phyloP scores from a whole-genome alignment of 1,140 invertebrate genomes.

The Subanguina moxae region DNA sequence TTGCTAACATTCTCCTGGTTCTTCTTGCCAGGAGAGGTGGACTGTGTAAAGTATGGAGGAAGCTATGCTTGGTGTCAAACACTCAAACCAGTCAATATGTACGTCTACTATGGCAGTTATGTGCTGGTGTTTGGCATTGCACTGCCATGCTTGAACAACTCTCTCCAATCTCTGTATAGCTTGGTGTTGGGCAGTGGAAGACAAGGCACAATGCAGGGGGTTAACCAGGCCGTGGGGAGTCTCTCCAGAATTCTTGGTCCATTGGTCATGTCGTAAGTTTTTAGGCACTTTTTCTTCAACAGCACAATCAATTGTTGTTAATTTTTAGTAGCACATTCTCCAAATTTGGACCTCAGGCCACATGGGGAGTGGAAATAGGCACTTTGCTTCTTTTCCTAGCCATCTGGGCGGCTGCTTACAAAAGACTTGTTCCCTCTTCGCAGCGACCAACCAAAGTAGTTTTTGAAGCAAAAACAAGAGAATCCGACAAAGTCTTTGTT shows the following conservation, averaged over 20 bases:
- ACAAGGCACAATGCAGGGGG: slow-evolving; percentile 45
- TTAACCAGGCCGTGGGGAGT: slow-evolving; percentile 45
- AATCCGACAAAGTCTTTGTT: background rate
- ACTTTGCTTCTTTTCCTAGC: slow-evolving; percentile 22
- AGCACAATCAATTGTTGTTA: background rate
- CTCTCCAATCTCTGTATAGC: slow-evolving; percentile 44
- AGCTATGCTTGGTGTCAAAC: slow-evolving; percentile 34
- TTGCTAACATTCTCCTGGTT: slow-evolving; percentile 44
- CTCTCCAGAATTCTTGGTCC: slow-evolving; percentile 44
- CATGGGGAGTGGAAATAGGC: slow-evolving; percentile 38
- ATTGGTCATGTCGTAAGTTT: slow-evolving; percentile 42
- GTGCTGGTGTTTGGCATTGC: slow-evolving; percentile 38
- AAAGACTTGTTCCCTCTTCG: slow-evolving; percentile 13
- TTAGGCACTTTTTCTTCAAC: background rate
- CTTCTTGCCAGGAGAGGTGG: slow-evolving; percentile 32
- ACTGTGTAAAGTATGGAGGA: slow-evolving; percentile 20
- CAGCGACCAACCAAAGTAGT: background rate
- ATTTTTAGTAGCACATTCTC: slow-evolving; percentile 26
- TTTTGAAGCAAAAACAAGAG: background rate
- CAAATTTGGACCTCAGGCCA: slow-evolving; percentile 34
- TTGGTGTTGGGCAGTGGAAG: slow-evolving; percentile 38
- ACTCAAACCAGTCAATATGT: slow-evolving; percentile 41
- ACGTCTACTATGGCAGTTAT: slow-evolving; percentile 41
- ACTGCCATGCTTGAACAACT: slow-evolving; percentile 44
- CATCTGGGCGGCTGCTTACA: slow-evolving; percentile 36